Conservation (phyloP, 1,140 invertebrate genomes). For the Penaeus japonicus region DNA sequence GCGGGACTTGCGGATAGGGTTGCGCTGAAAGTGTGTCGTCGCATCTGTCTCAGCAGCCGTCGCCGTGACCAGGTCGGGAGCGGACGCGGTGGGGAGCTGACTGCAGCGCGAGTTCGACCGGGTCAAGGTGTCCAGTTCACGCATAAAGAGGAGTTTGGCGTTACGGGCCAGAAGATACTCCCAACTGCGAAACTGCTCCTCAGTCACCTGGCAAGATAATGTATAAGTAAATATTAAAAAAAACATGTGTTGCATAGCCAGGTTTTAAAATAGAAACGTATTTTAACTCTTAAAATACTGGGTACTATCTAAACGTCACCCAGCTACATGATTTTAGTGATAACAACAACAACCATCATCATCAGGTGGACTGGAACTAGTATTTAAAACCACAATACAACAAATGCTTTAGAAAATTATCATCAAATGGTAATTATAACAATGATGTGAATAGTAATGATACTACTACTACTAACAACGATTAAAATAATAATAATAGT, state of each 20-base stretch:
- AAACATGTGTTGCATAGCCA: too few relatives aligned
- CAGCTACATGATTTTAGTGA: too few relatives aligned
- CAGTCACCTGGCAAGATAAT: slow-evolving; percentile 67
- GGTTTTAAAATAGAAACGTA: too few relatives aligned
- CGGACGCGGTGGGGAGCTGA: slow-evolving; percentile 27
- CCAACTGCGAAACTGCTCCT: slow-evolving; percentile 91
- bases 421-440: neutral
- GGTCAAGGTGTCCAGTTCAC: slow-evolving; percentile 80
- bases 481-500: too few relatives aligned
- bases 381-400: too few relatives aligned
- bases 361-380: too few relatives aligned
- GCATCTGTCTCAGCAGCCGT: slow-evolving; percentile 19
- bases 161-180: slow-evolving; percentile 93
- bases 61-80: slow-evolving; percentile 36
- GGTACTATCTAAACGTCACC: too few relatives aligned
- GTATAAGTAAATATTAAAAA: neutral
- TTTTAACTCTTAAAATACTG: too few relatives aligned
- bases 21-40: slow-evolving; percentile 29
- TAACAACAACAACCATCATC: too few relatives aligned
- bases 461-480: too few relatives aligned
- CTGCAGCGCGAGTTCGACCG: neutral
- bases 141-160: slow-evolving; percentile 85
- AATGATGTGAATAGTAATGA: neutral
- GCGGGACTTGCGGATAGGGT: slow-evolving; percentile 42
- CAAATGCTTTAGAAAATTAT: too few relatives aligned